Evolutionary conservation across 2,888 invertebrate genomes (phyloP).

Genomic region (Syrphus vitripennis): DNA sequence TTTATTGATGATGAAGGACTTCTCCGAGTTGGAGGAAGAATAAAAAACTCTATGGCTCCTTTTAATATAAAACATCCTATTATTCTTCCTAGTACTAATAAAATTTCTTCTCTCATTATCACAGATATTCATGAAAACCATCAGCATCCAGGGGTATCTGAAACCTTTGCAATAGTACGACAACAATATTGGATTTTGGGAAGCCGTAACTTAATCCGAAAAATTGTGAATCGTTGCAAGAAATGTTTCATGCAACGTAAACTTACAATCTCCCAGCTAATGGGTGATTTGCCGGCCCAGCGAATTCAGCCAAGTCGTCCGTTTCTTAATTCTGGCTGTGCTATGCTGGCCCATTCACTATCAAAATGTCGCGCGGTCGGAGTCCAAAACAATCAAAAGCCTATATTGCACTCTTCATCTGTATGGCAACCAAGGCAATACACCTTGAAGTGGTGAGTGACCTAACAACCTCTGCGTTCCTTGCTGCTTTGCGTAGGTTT

Average conservation of each 20-base stretch:
- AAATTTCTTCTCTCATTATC: slow-evolving; percentile 6
- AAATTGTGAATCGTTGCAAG: too few relatives aligned
- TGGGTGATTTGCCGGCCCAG: slow-evolving; percentile 25
- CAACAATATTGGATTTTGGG: too few relatives aligned
- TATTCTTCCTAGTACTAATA: slow-evolving; percentile 11
- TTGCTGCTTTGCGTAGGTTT: slow-evolving; percentile 27
- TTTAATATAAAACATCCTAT: too few relatives aligned
- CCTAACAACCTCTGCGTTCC: slow-evolving; percentile 32
- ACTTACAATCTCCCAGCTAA: slow-evolving; percentile 27
- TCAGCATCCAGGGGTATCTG: slow-evolving; percentile 16
- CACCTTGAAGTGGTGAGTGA: too few relatives aligned
- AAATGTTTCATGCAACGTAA: too few relatives aligned
- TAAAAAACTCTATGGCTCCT: neutral
- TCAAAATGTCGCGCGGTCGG: too few relatives aligned
- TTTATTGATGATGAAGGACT: slow-evolving; percentile 3
- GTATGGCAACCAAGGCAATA: too few relatives aligned
- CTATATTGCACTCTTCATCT: too few relatives aligned
- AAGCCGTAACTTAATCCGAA: too few relatives aligned
- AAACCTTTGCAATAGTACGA: neutral
- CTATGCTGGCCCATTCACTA: slow-evolving; percentile 40
- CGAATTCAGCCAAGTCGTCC: neutral
- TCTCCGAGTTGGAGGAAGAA: slow-evolving; percentile 17
- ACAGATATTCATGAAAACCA: slow-evolving; percentile 7
- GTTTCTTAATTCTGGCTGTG: slow-evolving; percentile 24
- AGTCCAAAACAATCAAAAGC: too few relatives aligned